A percentile compares a stretch with the other conserved stretches of the same genome.
Evolutionary conservation across 2,113 vertebrate species (phyloP).

Genomic region (Melanerpes aurifrons): DNA sequence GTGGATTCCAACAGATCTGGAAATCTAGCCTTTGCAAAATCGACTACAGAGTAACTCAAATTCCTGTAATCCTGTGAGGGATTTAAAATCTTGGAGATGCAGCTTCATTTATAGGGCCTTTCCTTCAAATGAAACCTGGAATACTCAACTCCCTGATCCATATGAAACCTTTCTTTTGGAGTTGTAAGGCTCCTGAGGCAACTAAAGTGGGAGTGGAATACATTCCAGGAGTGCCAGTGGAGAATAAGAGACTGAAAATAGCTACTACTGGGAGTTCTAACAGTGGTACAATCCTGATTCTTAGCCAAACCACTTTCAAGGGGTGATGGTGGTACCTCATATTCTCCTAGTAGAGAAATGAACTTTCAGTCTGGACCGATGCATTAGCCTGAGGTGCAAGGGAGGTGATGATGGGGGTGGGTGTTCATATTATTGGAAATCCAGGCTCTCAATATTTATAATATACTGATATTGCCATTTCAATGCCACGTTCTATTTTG

Average conservation of each 20-base stretch:
- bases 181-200: slow-evolving; percentile 11
- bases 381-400: neutral
- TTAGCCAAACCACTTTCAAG: neutral
- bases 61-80: neutral
- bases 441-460: neutral
- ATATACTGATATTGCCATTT: neutral
- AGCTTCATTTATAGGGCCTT: neutral
- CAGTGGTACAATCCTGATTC: neutral
- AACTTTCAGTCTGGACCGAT: neutral
- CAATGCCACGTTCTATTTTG: neutral
- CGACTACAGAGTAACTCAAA: neutral
- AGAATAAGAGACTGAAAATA: slow-evolving; percentile 21
- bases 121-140: neutral
- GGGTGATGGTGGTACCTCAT: neutral
- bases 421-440: neutral
- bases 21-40: neutral
- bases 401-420: neutral
- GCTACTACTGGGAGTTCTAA: neutral
- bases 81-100: slow-evolving; percentile 13
- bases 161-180: neutral
- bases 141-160: neutral
- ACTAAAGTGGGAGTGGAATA: neutral
- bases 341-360: neutral
- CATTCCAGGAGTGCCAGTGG: neutral
- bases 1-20: neutral